These are phyloP conservation scores for Geotria australis DNA, from an alignment of 2,797 vertebrate genomes.

Conservation along the genomic window DNA sequence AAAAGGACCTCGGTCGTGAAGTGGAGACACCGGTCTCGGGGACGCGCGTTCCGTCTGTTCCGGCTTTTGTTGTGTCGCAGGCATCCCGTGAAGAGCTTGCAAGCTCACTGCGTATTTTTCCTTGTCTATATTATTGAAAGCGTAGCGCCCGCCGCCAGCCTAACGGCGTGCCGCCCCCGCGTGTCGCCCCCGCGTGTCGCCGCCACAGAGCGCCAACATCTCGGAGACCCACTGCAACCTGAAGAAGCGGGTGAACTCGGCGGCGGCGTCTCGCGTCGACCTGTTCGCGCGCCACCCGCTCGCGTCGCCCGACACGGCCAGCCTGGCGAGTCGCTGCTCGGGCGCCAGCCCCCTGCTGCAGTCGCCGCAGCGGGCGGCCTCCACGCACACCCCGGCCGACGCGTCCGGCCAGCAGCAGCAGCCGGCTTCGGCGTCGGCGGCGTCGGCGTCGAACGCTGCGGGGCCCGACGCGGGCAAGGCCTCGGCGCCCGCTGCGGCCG, in stretches of 20 bases:
- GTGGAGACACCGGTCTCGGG: too few species aligned
- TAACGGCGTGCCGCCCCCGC: too few species aligned
- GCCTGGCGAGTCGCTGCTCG: background rate
- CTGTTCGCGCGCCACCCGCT: background rate
- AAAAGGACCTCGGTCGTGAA: too few species aligned
- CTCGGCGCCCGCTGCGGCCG: conserved; percentile 6
- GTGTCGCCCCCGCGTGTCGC: too few species aligned
- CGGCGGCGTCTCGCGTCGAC: conserved; percentile 5
- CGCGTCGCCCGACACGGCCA: background rate
- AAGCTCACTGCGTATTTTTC: too few species aligned
- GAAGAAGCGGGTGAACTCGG: conserved; percentile 54
- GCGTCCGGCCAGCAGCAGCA: conserved; percentile 9
- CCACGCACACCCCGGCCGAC: conserved; percentile 5
- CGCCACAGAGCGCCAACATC: too few species aligned
- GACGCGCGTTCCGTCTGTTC: too few species aligned
- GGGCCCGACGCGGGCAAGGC: conserved; percentile 22
- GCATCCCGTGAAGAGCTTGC: too few species aligned
- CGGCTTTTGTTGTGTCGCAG: too few species aligned
- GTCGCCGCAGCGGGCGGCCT: conserved; percentile 9
- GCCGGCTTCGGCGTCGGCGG: conserved; percentile 10
- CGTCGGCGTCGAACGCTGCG: conserved; percentile 11
- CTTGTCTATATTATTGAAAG: too few species aligned
- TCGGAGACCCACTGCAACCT: conserved; percentile 34
- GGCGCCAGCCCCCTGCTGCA: background rate
- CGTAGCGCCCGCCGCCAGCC: too few species aligned